Base-by-base conservation (phyloP, 2,888 invertebrate genomes). In the Eupithecia vulgata region DNA sequence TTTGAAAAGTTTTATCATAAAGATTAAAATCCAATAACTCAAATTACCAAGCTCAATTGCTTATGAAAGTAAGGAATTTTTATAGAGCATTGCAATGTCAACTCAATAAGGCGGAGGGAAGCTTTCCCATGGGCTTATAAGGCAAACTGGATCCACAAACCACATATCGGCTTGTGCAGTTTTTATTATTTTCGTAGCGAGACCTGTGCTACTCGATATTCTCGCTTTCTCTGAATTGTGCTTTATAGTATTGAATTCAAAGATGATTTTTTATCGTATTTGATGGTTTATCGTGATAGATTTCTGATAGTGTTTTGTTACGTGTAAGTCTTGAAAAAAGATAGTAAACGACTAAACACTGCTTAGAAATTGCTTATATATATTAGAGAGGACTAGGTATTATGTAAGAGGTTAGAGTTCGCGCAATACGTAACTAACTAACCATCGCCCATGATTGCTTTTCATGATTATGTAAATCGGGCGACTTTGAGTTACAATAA, bases 21-120 rank as follows among this genome's bases (percentile, higher is more conserved):
- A 21, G 65, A 65, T 65, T 61, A 61, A 65, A 37, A 62, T 42
- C 59, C 59, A 71, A 67, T 66, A 62, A 64, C 62, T 69, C 65
- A 75, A 70, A 68, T 70, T 65, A 71, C 42, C 72, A 59, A 72
- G 64, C 68, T 81, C 73, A 78, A 77, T 78, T 75, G 78, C 78
- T 83, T 78, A 82, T 81, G 85, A 85, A 86, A 86, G 85, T 80
- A 71, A 75, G 68, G 79, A 77, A 78, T 83, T 81, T 81, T 77
- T 73, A 71, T 74, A 78, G 81, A 82, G 83, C 81, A 79, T 68
- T 64, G 81, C 80, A 80, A 71, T 76, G 73, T 79, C 70, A 78
- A 78, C 75, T 78, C 77, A 76, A 81, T 82, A 84, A 78, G 79
- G 80, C 70, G 73, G 75, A 77, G 73, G 76, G 73, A 67, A 40